Percentiles rank a stretch among this genome's conserved stretches.
Evolutionary conservation across 1,140 invertebrate species (phyloP).

Genomic region (Lordiphosa clarofinis): DNA sequence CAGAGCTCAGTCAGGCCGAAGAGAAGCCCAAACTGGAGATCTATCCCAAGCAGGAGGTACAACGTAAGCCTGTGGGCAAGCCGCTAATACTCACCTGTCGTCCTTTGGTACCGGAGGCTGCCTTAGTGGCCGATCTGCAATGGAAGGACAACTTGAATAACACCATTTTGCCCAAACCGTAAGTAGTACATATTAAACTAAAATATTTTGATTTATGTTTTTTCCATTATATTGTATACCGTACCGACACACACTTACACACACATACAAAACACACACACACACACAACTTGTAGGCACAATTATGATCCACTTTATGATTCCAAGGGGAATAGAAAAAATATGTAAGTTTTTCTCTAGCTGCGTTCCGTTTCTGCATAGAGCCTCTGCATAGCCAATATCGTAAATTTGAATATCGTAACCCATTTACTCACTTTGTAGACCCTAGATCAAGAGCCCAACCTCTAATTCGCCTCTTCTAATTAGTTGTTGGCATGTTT

Average conservation of each 20-base stretch:
- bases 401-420: conserved; percentile 3
- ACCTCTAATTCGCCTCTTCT: conserved; percentile 6
- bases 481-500: conserved; percentile 12
- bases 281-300: conserved; percentile 48
- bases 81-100: conserved; percentile 86
- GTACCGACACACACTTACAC: conserved; percentile 18
- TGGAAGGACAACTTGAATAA: conserved; percentile 86
- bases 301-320: conserved; percentile 79
- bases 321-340: conserved; percentile 78
- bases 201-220: conserved; percentile 14
- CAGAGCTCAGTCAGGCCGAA: conserved; percentile 63
- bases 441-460: conserved; percentile 8
- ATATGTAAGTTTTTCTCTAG: conserved; percentile 52
- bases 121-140: conserved; percentile 84
- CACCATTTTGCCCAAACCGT: conserved; percentile 84
- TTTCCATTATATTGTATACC: conserved; percentile 9
- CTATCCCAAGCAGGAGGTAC: conserved; percentile 83
- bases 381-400: too few relatives aligned
- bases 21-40: conserved; percentile 82
- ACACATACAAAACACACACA: background rate
- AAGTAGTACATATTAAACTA: conserved; percentile 61
- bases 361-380: background rate
- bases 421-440: conserved; percentile 1
- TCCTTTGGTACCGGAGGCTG: conserved; percentile 82
- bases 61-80: conserved; percentile 85